phyloP scores from a whole-genome alignment of 2,113 vertebrate genomes.

The Cephalopterus ornatus region DNA sequence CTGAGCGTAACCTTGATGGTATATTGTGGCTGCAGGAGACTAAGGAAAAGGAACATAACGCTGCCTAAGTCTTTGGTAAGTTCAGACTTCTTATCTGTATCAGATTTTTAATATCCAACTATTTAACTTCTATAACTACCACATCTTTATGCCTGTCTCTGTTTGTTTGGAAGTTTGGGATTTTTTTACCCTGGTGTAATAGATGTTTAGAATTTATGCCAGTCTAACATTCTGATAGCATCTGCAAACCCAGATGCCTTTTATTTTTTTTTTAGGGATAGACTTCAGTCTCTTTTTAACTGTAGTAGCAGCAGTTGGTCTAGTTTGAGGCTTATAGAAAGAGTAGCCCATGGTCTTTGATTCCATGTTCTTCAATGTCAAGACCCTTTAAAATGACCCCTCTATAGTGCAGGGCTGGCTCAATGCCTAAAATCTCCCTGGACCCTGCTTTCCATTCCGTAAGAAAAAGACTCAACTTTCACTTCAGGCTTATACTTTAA shows the following conservation, averaged over 20 bases:
- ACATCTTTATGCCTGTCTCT: neutral
- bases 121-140: neutral
- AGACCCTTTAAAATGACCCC: neutral
- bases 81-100: neutral
- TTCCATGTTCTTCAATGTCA: neutral
- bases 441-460: neutral
- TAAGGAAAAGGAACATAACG: constrained; percentile 32
- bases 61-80: constrained; percentile 78
- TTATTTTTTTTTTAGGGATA: neutral
- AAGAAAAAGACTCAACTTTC: neutral
- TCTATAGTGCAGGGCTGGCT: neutral
- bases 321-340: neutral
- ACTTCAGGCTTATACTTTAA: neutral
- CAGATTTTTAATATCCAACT: neutral
- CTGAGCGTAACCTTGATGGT: neutral
- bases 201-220: neutral
- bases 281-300: neutral
- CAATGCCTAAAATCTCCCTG: neutral
- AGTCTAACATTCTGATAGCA: neutral
- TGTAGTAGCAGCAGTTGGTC: neutral
- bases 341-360: neutral
- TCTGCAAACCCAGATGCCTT: neutral
- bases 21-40: neutral
- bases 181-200: neutral
- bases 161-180: neutral